Conservation (phyloP, 2,797 vertebrate genomes). For the Arctocebus calabarensis region DNA sequence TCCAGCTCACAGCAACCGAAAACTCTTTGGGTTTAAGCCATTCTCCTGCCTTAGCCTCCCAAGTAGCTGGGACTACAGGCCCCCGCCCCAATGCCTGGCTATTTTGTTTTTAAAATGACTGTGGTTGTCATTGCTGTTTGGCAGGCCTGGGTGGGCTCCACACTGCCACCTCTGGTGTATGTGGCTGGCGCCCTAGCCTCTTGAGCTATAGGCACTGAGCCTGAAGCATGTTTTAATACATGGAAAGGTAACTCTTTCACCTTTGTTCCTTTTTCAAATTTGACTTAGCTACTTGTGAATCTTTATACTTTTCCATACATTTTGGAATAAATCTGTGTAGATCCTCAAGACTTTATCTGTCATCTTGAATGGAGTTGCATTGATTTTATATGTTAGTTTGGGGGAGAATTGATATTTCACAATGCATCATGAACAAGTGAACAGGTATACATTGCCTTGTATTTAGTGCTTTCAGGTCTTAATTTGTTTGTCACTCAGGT, state of each 20-base stretch:
- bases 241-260: background rate
- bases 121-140: too few species aligned
- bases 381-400: background rate
- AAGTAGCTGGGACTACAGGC: too few species aligned
- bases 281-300: background rate
- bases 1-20: too few species aligned
- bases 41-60: too few species aligned
- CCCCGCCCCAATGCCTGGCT: too few species aligned
- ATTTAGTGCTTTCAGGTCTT: background rate
- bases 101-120: too few species aligned
- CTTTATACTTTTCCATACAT: conserved; percentile 15
- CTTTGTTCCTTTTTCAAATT: conserved; percentile 46
- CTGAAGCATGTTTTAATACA: background rate
- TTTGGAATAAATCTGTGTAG: background rate
- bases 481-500: background rate
- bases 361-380: background rate
- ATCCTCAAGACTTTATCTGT: background rate
- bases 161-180: too few species aligned
- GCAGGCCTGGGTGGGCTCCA: too few species aligned
- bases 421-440: conserved; percentile 21
- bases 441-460: background rate
- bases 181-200: too few species aligned
- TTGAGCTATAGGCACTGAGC: too few species aligned
- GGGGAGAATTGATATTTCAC: background rate
- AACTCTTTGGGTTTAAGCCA: too few species aligned